Evolutionary conservation across 2,113 vertebrate genomes (phyloP).

Genomic region (Bos indicus): DNA sequence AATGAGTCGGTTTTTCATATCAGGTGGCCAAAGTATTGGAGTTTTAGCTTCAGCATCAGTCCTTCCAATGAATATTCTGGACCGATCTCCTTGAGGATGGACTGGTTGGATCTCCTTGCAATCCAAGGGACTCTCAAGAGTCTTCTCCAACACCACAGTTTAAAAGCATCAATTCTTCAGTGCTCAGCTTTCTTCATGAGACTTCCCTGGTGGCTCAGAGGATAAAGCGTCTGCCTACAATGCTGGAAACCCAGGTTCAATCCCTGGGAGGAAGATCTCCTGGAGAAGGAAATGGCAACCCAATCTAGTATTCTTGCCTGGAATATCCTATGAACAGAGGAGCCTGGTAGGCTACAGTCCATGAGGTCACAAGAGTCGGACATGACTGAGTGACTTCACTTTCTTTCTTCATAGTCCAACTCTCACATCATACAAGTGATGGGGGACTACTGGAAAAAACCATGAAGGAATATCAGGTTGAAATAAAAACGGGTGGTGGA

Average conservation of each 20-base stretch:
- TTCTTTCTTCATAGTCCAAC: not conserved
- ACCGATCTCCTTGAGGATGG: not conserved
- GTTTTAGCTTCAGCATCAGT: not conserved
- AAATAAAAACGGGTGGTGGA: not conserved
- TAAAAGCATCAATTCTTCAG: not conserved
- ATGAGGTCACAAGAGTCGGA: too few relatives aligned
- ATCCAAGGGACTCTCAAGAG: not conserved
- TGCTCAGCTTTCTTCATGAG: not conserved
- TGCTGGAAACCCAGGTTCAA: too few relatives aligned
- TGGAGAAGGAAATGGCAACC: too few relatives aligned
- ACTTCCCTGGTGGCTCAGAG: too few relatives aligned
- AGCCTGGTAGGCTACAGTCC: too few relatives aligned
- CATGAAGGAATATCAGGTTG: not conserved
- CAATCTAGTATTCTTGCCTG: too few relatives aligned
- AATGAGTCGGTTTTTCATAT: not conserved
- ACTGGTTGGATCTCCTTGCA: not conserved
- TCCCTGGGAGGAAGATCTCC: too few relatives aligned
- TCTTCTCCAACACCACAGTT: not conserved
- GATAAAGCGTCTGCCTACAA: too few relatives aligned
- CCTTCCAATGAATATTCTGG: not conserved
- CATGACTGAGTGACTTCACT: too few relatives aligned
- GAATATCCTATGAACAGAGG: too few relatives aligned
- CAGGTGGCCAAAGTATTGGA: not conserved
- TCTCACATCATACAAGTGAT: not conserved
- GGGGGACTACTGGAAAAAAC: not conserved